Percentiles rank a stretch among this genome's conserved stretches.
Evolutionary conservation across 2,797 vertebrate species (phyloP).

Genomic region (Arremon aurantiirostris): DNA sequence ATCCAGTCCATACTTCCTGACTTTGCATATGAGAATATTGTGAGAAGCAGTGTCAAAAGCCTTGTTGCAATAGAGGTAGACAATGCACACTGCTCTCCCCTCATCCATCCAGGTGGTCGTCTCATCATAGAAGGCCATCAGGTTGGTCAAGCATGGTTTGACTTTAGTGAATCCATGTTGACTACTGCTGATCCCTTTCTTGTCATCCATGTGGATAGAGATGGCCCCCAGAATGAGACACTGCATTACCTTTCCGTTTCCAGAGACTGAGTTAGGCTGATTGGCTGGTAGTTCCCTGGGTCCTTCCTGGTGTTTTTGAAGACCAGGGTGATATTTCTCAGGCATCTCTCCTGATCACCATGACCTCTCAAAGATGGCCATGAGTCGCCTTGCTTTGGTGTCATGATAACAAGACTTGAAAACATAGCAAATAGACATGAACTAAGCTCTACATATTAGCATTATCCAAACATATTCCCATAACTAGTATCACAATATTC

Average conservation of each 20-base stretch:
- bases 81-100: background rate
- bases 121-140: background rate
- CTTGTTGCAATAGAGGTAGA: background rate
- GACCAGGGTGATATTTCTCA: background rate
- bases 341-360: background rate
- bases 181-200: background rate
- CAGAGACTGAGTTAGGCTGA: background rate
- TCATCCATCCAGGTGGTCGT: background rate
- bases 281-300: background rate
- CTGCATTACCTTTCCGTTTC: background rate
- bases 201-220: background rate
- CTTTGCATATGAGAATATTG: background rate
- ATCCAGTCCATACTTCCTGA: background rate
- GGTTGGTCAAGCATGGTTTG: background rate
- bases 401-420: background rate
- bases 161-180: background rate
- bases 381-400: background rate
- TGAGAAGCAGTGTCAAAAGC: background rate
- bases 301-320: background rate
- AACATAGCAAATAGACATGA: background rate
- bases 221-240: background rate
- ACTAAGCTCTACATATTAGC: background rate
- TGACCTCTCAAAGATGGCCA: background rate
- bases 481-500: background rate
- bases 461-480: background rate